phyloP scores from a whole-genome alignment of 2,888 invertebrate species.

The Chrysopilus asiliformis region DNA sequence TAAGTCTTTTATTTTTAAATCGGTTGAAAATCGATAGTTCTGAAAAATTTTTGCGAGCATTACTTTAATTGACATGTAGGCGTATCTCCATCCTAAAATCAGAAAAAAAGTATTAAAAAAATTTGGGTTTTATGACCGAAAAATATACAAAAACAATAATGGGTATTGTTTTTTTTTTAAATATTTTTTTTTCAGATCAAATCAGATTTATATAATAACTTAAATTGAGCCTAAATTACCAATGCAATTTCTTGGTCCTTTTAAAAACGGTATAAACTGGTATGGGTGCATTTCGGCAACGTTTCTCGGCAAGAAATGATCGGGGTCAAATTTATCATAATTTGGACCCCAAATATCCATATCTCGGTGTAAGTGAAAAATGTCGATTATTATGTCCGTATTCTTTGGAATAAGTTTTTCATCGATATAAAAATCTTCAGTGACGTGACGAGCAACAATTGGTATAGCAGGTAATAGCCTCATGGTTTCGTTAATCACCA shows the following conservation, averaged over 20 bases:
- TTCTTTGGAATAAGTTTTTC: background rate
- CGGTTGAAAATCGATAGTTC: background rate
- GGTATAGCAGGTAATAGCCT: background rate
- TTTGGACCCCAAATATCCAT: conserved; percentile 9
- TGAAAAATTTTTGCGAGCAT: background rate
- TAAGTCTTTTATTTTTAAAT: background rate
- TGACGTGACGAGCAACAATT: background rate
- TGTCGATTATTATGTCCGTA: conserved; percentile 1
- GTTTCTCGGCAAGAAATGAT: conserved; percentile 13
- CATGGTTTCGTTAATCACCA: conserved; percentile 3
- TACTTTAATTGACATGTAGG: background rate
- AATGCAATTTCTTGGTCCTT: conserved; percentile 6
- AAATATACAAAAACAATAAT: too few species aligned
- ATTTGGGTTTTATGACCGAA: too few species aligned
- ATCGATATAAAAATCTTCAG: background rate
- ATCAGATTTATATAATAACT: background rate
- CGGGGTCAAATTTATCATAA: conserved; percentile 10
- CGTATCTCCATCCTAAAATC: background rate
- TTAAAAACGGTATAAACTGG: conserved; percentile 10
- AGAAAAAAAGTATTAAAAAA: too few species aligned
- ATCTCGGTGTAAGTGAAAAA: conserved; percentile 9
- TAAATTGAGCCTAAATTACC: background rate
- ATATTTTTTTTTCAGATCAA: too few species aligned
- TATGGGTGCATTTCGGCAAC: conserved; percentile 8
- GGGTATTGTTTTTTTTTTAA: too few species aligned